These are phyloP conservation scores for Gymnobelideus leadbeateri DNA, from an alignment of 2,113 vertebrate species.

Conservation along the genomic window DNA sequence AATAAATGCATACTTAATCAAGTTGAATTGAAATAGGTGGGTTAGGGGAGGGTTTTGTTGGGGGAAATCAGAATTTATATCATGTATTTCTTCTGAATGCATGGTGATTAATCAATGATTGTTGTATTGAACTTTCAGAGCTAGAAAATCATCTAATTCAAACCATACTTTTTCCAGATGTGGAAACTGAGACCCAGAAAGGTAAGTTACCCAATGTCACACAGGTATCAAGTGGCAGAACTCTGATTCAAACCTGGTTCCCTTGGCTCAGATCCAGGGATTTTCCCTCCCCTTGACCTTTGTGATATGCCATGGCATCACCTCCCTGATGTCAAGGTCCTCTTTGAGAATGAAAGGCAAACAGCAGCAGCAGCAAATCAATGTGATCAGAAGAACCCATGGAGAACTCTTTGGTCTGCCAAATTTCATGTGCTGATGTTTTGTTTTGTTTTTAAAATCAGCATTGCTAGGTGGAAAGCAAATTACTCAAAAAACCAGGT, in stretches of 20 bases:
- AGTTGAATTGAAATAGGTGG: no score
- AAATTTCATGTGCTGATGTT: background rate
- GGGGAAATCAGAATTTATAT: no score
- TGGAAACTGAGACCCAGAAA: background rate
- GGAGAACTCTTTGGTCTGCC: background rate
- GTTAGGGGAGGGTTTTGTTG: no score
- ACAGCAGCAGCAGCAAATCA: background rate
- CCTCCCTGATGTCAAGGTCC: no score
- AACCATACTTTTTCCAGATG: background rate
- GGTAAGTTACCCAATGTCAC: background rate
- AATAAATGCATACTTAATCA: no score
- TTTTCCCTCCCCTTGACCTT: background rate
- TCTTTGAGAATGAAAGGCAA: no score
- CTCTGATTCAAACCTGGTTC: background rate
- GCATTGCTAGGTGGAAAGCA: background rate
- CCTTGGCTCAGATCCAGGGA: background rate
- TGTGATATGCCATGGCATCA: background rate
- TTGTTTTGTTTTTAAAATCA: background rate
- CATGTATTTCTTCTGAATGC: no score
- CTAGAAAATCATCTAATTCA: background rate
- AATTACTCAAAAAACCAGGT: background rate
- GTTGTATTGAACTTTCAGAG: background rate
- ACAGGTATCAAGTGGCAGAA: background rate
- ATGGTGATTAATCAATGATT: background rate
- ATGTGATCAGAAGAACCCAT: background rate